A percentile compares a stretch with the other conserved stretches of the same genome.
phyloP scores from a whole-genome alignment of 2,797 vertebrate genomes.

The Oophaga sylvatica region DNA sequence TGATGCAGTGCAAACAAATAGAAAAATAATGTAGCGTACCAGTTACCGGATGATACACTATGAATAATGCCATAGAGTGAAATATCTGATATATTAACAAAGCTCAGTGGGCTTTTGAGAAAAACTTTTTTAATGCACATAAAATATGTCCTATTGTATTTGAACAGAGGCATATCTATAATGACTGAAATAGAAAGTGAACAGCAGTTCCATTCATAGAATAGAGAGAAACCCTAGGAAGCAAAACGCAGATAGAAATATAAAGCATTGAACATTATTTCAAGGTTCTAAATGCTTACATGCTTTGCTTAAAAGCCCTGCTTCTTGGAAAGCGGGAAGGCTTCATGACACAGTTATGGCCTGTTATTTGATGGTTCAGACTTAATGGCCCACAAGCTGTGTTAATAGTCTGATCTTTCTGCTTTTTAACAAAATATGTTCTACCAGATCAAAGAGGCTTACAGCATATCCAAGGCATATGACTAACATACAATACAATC shows the following conservation, averaged over 20 bases:
- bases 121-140: not conserved
- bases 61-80: not conserved
- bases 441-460: not conserved
- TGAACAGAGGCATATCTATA: not conserved
- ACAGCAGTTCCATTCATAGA: constrained; percentile 2
- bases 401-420: constrained; percentile 8
- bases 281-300: not conserved
- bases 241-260: constrained; percentile 10
- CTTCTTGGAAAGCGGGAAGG: constrained; percentile 1
- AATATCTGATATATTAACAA: not conserved
- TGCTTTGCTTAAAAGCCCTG: not conserved
- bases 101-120: not conserved
- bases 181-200: not conserved
- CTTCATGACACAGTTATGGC: not conserved
- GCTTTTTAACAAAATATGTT: constrained; percentile 22
- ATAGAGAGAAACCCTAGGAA: not conserved
- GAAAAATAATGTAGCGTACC: not conserved
- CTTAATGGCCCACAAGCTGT: constrained; percentile 12
- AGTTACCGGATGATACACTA: constrained; percentile 10
- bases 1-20: not conserved
- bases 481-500: not conserved
- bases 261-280: not conserved
- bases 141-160: not conserved
- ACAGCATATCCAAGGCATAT: not conserved
- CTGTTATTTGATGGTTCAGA: not conserved